Evolutionary conservation across 2,113 vertebrate genomes (phyloP).

Genomic region (Okapia johnstoni): DNA sequence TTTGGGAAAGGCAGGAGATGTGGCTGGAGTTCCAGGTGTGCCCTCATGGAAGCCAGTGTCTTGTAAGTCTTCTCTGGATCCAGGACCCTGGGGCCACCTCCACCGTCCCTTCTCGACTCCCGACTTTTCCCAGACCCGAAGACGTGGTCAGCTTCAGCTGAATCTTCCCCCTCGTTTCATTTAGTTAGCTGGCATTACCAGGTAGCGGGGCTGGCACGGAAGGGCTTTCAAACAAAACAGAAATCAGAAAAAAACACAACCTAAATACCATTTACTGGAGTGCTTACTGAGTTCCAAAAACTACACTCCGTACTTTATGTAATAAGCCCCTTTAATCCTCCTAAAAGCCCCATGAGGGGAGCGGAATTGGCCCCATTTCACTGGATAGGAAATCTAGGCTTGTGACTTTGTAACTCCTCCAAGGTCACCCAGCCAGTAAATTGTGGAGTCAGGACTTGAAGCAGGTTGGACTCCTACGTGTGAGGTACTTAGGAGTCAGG

Average conservation of each 20-base stretch:
- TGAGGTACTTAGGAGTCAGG: background rate
- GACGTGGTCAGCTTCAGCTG: background rate
- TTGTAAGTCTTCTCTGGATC: background rate
- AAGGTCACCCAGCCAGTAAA: background rate
- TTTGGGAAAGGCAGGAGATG: background rate
- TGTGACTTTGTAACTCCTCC: conserved; percentile 14
- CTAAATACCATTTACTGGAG: conserved; percentile 19
- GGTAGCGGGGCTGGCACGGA: background rate
- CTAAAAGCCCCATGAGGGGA: background rate
- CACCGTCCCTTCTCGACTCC: background rate
- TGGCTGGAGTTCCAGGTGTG: background rate
- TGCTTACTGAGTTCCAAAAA: conserved; percentile 37
- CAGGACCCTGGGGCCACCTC: background rate
- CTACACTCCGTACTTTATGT: background rate
- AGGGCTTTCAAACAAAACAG: background rate
- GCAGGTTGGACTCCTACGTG: background rate
- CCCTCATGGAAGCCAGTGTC: background rate
- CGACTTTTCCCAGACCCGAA: background rate
- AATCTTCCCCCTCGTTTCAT: background rate
- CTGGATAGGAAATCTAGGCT: conserved; percentile 13
- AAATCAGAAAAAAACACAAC: background rate
- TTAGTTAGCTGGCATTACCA: background rate
- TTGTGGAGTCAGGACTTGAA: conserved; percentile 21
- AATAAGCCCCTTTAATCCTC: conserved; percentile 59
- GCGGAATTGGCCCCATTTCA: background rate